A percentile compares a stretch with the other conserved stretches of the same genome.
Evolutionary conservation across 2,113 vertebrate genomes (phyloP).

Genomic region (Trachemys scripta): DNA sequence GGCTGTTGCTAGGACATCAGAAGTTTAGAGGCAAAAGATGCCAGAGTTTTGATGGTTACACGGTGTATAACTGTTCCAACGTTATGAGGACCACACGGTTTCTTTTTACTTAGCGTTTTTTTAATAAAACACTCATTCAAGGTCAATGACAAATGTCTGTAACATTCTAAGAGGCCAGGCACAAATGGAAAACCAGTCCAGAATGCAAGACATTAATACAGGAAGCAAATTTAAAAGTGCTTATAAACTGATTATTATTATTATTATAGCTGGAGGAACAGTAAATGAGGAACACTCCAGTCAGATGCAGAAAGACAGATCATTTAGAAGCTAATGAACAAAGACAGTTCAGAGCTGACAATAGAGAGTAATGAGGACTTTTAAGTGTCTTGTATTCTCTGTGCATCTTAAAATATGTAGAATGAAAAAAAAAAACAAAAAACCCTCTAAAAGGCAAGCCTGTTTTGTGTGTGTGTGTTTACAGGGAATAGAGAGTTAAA

Average conservation of each 20-base stretch:
- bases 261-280: constrained; percentile 27
- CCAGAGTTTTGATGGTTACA: background rate
- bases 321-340: constrained; percentile 54
- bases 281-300: constrained; percentile 35
- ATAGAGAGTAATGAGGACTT: constrained; percentile 44
- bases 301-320: constrained; percentile 46
- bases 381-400: constrained; percentile 24
- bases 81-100: accelerated
- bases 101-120: background rate
- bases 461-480: background rate
- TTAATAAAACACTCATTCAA: background rate
- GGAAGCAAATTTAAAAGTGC: constrained; percentile 35
- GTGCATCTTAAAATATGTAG: constrained; percentile 39
- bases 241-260: background rate
- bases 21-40: background rate
- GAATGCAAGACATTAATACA: background rate
- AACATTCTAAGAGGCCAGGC: background rate
- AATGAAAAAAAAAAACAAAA: constrained; percentile 19
- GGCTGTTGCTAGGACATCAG: background rate
- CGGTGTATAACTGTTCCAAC: background rate
- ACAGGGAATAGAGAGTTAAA: background rate
- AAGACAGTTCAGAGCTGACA: constrained; percentile 53
- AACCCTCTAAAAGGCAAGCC: background rate
- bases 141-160: background rate
- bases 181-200: background rate